These are phyloP conservation scores for Mixornis gularis DNA, from an alignment of 2,113 vertebrate species.

Conservation along the genomic window DNA sequence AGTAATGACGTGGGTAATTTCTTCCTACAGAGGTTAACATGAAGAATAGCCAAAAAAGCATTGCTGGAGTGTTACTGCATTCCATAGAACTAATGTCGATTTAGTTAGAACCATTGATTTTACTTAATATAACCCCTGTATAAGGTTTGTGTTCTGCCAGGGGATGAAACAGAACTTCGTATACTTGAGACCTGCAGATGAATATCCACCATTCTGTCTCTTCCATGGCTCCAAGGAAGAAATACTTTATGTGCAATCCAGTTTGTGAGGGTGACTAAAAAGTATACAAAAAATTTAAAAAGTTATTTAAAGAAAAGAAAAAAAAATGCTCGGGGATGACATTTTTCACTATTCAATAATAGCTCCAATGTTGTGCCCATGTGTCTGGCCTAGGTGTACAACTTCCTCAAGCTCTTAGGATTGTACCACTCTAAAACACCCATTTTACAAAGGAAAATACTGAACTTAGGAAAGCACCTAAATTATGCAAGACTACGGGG, in stretches of 20 bases:
- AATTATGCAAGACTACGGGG: background rate
- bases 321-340: accelerated
- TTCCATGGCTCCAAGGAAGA: background rate
- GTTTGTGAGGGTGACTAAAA: background rate
- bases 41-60: background rate
- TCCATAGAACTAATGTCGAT: background rate
- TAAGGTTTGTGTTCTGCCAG: background rate
- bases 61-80: background rate
- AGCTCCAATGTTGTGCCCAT: background rate
- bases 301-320: background rate
- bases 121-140: background rate
- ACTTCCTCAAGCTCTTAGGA: accelerated
- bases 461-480: background rate
- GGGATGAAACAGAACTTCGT: background rate
- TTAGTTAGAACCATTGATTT: background rate
- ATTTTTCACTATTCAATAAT: background rate
- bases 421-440: background rate
- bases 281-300: background rate
- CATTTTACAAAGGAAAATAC: background rate
- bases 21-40: background rate
- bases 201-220: background rate
- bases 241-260: background rate
- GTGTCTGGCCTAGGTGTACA: background rate
- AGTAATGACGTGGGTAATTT: background rate
- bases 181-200: background rate